Percentiles rank a stretch among this genome's conserved stretches.
Evolutionary conservation across 2,797 vertebrate genomes (phyloP).

Genomic region (Xenops minutus): DNA sequence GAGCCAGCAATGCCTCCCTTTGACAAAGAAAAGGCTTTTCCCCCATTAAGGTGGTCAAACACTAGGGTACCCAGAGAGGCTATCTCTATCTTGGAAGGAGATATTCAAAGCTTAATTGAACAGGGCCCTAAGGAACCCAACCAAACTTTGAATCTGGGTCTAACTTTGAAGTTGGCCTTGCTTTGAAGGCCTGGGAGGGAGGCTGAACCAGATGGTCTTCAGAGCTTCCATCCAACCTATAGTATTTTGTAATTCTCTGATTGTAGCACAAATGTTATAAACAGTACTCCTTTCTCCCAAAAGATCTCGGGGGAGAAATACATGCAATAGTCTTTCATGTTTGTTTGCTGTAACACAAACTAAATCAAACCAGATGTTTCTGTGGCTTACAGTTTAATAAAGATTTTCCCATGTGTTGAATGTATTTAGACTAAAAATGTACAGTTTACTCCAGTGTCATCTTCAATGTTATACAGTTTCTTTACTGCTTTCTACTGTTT

Average conservation of each 20-base stretch:
- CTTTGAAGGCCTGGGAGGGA: background rate
- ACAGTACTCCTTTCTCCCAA: background rate
- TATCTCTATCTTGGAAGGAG: background rate
- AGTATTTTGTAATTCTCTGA: background rate
- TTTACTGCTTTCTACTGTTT: background rate
- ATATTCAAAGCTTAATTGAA: background rate
- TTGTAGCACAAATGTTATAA: background rate
- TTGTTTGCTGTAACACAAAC: background rate
- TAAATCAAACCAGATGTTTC: constrained; percentile 52
- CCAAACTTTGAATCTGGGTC: background rate
- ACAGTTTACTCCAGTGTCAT: constrained; percentile 3
- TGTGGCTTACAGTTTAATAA: constrained; percentile 24
- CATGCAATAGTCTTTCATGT: constrained; percentile 20
- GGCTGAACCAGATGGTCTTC: background rate
- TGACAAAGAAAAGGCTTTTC: background rate
- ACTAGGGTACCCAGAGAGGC: background rate
- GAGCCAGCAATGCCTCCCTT: background rate
- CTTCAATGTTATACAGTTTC: background rate
- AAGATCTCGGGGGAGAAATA: background rate
- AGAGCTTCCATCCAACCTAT: background rate
- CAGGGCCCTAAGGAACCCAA: background rate
- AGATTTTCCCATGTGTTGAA: constrained; percentile 19
- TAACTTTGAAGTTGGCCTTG: background rate
- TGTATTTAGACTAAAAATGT: constrained; percentile 28
- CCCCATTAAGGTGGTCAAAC: background rate